A percentile compares a stretch with the other conserved stretches of the same genome.
These are phyloP conservation scores for Aplocera efformata DNA, from an alignment of 2,888 invertebrate species.

Conservation along the genomic window DNA sequence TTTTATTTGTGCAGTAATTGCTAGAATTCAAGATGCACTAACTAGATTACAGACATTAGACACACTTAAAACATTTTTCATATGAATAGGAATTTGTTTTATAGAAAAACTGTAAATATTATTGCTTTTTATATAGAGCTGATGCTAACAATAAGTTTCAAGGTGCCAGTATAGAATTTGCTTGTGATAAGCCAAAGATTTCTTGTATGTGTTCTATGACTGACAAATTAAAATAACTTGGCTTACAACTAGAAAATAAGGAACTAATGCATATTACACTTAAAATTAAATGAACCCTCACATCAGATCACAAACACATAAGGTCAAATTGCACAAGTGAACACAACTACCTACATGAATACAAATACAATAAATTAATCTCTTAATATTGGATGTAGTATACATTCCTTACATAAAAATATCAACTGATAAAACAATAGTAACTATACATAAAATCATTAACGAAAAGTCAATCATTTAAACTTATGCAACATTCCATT, in stretches of 20 bases:
- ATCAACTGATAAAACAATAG: constrained; percentile 72
- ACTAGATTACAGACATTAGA: constrained; percentile 17
- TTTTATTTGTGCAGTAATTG: constrained; percentile 51
- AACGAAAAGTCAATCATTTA: constrained; percentile 68
- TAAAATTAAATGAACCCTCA: constrained; percentile 67
- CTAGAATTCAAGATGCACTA: constrained; percentile 26
- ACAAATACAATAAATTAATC: constrained; percentile 76
- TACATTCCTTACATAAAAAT: constrained; percentile 65
- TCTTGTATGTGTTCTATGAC: constrained; percentile 38
- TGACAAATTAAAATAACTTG: constrained; percentile 52
- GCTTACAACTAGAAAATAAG: constrained; percentile 72
- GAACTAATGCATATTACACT: constrained; percentile 74
- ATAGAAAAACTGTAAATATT: constrained; percentile 38
- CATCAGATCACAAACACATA: constrained; percentile 77
- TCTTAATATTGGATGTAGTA: constrained; percentile 61
- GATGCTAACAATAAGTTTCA: constrained; percentile 69
- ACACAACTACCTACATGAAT: constrained; percentile 62
- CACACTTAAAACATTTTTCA: constrained; percentile 29
- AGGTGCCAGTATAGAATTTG: constrained; percentile 36
- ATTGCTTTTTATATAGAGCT: constrained; percentile 59
- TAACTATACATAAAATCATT: constrained; percentile 64
- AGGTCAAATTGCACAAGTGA: constrained; percentile 71
- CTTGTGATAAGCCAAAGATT: constrained; percentile 35
- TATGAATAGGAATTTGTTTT: constrained; percentile 46
- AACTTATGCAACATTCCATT: constrained; percentile 58